phyloP scores from a whole-genome alignment of 2,888 invertebrate genomes.

The Leptodirus hochenwartii region DNA sequence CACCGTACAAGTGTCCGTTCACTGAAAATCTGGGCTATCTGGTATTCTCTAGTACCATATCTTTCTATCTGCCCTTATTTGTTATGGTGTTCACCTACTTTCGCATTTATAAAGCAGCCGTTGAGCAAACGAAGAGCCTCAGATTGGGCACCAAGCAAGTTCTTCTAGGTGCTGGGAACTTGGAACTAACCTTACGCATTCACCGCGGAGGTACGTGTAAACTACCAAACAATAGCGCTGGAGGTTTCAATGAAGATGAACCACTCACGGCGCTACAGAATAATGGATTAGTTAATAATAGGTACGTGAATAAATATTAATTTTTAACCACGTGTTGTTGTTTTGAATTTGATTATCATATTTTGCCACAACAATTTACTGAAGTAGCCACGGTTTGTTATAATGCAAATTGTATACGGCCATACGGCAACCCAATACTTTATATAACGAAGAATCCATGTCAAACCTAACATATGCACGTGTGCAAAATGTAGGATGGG shows the following conservation, averaged over 20 bases:
- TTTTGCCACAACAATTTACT: too few relatives aligned
- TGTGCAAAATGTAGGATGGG: too few relatives aligned
- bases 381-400: too few relatives aligned
- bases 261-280: slow-evolving; percentile 60
- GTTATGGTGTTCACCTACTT: slow-evolving; percentile 99
- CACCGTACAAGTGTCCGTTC: slow-evolving; percentile 79
- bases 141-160: slow-evolving; percentile 85
- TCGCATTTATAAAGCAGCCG: slow-evolving; percentile 86
- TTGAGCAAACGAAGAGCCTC: slow-evolving; percentile 76
- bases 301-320: too few relatives aligned
- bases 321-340: too few relatives aligned
- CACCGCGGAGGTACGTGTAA: slow-evolving; percentile 76
- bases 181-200: slow-evolving; percentile 78
- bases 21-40: slow-evolving; percentile 93
- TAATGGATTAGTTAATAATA: slow-evolving; percentile 57
- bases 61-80: slow-evolving; percentile 90
- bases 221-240: slow-evolving; percentile 24
- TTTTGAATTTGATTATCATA: too few relatives aligned
- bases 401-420: too few relatives aligned
- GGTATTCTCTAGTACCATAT: slow-evolving; percentile 93
- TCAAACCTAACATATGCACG: too few relatives aligned
- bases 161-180: slow-evolving; percentile 65
- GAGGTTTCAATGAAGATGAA: slow-evolving; percentile 46
- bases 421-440: too few relatives aligned
- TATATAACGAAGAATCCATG: too few relatives aligned